phyloP scores from a whole-genome alignment of 2,888 invertebrate genomes.

The Mythimna loreyi region DNA sequence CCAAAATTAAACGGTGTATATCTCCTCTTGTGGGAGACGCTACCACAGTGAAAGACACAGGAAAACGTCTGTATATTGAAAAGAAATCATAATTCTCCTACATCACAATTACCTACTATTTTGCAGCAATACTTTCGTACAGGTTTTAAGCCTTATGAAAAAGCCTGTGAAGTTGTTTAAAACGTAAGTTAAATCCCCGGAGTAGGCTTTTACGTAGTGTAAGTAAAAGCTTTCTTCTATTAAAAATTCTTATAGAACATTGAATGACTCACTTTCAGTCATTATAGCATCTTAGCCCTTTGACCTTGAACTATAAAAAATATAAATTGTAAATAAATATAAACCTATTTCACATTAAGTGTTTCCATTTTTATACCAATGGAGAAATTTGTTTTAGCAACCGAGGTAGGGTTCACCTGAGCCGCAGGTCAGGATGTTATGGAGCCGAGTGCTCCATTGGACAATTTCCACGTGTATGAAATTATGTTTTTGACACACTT shows the following conservation, averaged over 20 bases:
- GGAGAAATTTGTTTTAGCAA: too few relatives aligned
- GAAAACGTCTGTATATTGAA: neutral
- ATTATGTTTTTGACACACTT: too few relatives aligned
- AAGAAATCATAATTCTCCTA: too few relatives aligned
- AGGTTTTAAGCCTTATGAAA: neutral
- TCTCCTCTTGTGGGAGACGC: neutral
- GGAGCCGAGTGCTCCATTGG: too few relatives aligned
- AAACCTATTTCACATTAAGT: neutral
- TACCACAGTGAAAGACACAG: neutral
- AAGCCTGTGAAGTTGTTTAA: neutral
- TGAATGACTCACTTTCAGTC: neutral
- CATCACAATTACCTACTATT: too few relatives aligned
- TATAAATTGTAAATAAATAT: slow-evolving; percentile 8
- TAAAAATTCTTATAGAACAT: slow-evolving; percentile 4
- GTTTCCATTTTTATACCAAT: too few relatives aligned
- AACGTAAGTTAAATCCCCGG: neutral
- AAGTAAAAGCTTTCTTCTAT: neutral
- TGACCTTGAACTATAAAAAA: neutral
- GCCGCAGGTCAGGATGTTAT: too few relatives aligned
- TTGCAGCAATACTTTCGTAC: neutral
- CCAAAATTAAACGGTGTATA: too few relatives aligned
- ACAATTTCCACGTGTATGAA: too few relatives aligned
- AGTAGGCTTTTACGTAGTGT: neutral
- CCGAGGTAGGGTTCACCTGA: too few relatives aligned
- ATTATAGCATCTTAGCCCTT: neutral